These are phyloP conservation scores for Druon quercuslanigerum DNA, from an alignment of 1,140 invertebrate species.

Conservation along the genomic window DNA sequence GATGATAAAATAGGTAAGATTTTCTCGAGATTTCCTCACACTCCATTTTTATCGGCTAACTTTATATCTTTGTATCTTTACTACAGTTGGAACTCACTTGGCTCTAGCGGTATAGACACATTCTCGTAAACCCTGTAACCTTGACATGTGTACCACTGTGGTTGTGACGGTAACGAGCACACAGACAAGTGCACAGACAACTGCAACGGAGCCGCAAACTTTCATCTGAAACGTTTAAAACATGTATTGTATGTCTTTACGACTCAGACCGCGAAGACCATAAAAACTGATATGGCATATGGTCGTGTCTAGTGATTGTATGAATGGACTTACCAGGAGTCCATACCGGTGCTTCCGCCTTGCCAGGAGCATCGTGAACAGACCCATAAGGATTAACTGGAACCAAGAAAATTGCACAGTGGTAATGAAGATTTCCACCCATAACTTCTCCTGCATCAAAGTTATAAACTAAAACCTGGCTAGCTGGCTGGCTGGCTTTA, in stretches of 20 bases:
- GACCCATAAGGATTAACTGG: conserved; percentile 88
- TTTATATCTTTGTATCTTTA: neutral
- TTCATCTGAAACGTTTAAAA: conserved; percentile 83
- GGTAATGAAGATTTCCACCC: conserved; percentile 7
- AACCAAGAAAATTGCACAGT: conserved; percentile 47
- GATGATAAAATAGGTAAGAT: too few relatives aligned
- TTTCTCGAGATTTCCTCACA: too few relatives aligned
- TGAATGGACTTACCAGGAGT: conserved; percentile 82
- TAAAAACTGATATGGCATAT: neutral
- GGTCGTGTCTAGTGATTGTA: conserved; percentile 2
- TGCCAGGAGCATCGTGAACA: conserved; percentile 89
- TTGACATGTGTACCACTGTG: conserved; percentile 94
- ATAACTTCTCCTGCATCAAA: too few relatives aligned
- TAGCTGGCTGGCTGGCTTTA: too few relatives aligned
- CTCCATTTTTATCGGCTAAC: neutral
- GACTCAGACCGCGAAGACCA: conserved; percentile 2
- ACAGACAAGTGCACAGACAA: conserved; percentile 89
- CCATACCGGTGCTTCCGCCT: conserved; percentile 89
- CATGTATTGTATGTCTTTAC: neutral
- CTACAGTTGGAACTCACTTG: conserved; percentile 54
- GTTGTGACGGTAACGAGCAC: conserved; percentile 93
- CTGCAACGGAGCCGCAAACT: conserved; percentile 87
- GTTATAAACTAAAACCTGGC: too few relatives aligned
- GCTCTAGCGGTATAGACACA: conserved; percentile 85
- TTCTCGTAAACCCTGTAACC: conserved; percentile 89